Conservation (phyloP, 2,113 vertebrate species). For the Galbula dea region DNA sequence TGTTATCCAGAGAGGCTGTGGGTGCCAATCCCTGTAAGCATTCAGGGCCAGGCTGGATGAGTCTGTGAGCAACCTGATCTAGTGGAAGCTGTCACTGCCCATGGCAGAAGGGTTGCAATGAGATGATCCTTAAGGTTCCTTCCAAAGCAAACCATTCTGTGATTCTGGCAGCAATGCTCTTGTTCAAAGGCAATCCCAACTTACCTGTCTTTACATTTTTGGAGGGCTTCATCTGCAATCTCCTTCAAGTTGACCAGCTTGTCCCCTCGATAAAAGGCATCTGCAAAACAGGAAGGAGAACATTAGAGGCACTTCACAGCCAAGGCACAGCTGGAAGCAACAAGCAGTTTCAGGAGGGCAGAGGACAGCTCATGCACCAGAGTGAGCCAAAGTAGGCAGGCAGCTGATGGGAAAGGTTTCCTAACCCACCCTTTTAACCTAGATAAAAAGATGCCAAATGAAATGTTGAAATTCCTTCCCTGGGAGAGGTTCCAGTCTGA, state of each 20-base stretch:
- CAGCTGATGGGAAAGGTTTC: slow-evolving; percentile 23
- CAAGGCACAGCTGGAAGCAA: background rate
- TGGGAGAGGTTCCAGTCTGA: background rate
- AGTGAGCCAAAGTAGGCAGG: background rate
- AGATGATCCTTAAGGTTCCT: background rate
- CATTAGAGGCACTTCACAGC: background rate
- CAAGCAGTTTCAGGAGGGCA: background rate
- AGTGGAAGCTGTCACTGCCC: background rate
- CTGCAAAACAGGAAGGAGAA: slow-evolving; percentile 64
- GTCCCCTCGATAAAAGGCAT: slow-evolving; percentile 96
- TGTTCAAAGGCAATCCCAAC: slow-evolving; percentile 10
- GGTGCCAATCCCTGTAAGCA: background rate
- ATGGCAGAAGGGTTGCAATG: background rate
- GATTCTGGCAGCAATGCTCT: background rate
- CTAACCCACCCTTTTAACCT: background rate
- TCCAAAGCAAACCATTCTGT: background rate
- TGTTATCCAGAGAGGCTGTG: background rate
- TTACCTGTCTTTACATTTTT: slow-evolving; percentile 91
- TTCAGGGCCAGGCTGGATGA: background rate
- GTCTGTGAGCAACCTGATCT: background rate
- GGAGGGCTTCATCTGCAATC: slow-evolving; percentile 89
- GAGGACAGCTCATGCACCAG: background rate
- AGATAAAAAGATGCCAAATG: background rate
- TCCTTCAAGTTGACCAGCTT: slow-evolving; percentile 93
- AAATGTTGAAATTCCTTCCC: background rate